Evolutionary conservation across 2,797 vertebrate genomes (phyloP).

Genomic region (Atherinosoma microstoma): DNA sequence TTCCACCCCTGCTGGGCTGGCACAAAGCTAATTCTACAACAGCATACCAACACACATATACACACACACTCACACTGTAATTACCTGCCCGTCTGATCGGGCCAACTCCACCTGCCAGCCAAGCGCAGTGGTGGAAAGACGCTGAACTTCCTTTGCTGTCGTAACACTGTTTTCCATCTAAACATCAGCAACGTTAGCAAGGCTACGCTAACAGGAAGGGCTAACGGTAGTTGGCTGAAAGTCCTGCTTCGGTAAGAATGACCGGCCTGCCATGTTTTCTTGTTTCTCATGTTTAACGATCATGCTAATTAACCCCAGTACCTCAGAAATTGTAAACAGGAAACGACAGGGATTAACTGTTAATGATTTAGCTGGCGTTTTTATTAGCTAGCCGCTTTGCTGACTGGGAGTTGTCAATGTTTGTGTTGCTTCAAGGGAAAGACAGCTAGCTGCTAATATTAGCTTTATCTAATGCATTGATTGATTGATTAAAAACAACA

Average conservation of each 20-base stretch:
- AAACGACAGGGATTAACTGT: neutral
- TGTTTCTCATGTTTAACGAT: slow-evolving; percentile 17
- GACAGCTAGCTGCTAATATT: slow-evolving; percentile 58
- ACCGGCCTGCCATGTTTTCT: slow-evolving; percentile 65
- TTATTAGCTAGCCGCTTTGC: neutral
- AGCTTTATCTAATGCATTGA: slow-evolving; percentile 30
- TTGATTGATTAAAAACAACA: neutral
- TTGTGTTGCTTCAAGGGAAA: slow-evolving; percentile 35
- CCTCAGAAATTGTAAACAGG: neutral
- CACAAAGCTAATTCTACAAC: slow-evolving; percentile 51
- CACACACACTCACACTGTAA: neutral
- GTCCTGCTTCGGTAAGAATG: slow-evolving; percentile 72
- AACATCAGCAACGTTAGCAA: slow-evolving; percentile 30
- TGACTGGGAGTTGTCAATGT: slow-evolving; percentile 28
- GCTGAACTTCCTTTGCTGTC: neutral
- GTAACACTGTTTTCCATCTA: slow-evolving; percentile 5
- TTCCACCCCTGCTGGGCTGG: slow-evolving; percentile 66
- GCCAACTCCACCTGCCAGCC: neutral
- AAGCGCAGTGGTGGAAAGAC: neutral
- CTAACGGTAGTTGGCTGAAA: slow-evolving; percentile 66
- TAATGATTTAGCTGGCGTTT: neutral
- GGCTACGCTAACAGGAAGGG: slow-evolving; percentile 58
- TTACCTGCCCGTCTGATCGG: neutral
- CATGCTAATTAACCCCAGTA: slow-evolving; percentile 26
- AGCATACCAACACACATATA: slow-evolving; percentile 53